These are phyloP conservation scores for Cromileptes altivelis DNA, from an alignment of 2,113 vertebrate genomes.

Conservation along the genomic window DNA sequence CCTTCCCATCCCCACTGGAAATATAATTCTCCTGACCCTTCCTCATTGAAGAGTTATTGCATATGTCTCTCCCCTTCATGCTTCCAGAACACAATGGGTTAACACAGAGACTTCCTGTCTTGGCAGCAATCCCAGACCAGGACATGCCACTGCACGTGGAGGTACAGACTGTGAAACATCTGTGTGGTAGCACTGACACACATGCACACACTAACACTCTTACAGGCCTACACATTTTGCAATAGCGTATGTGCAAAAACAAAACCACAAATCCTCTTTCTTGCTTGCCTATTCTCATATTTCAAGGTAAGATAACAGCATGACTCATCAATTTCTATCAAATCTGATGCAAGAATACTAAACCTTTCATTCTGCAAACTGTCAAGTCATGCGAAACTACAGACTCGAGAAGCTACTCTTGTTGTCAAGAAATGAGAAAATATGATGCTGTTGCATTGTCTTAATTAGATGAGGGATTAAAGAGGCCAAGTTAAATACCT, in stretches of 20 bases:
- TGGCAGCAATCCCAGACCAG: slow-evolving; percentile 90
- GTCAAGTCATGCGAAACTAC: slow-evolving; percentile 33
- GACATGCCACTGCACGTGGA: slow-evolving; percentile 89
- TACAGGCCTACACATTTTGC: slow-evolving; percentile 14
- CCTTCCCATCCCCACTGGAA: slow-evolving; percentile 21
- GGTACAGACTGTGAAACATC: slow-evolving; percentile 91
- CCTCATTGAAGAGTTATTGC: slow-evolving; percentile 12
- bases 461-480: background rate
- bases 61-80: background rate
- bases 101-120: slow-evolving; percentile 84
- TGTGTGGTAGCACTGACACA: slow-evolving; percentile 82
- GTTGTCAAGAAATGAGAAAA: slow-evolving; percentile 11
- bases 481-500: background rate
- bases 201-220: slow-evolving; percentile 59
- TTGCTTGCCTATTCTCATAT: slow-evolving; percentile 31
- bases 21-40: slow-evolving; percentile 20
- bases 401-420: slow-evolving; percentile 5
- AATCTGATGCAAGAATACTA: slow-evolving; percentile 18
- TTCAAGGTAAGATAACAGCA: slow-evolving; percentile 35
- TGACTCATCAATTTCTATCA: slow-evolving; percentile 38
- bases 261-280: slow-evolving; percentile 15
- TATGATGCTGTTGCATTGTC: background rate
- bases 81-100: slow-evolving; percentile 81
- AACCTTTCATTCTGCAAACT: slow-evolving; percentile 23
- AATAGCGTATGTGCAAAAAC: slow-evolving; percentile 23